Conservation (phyloP, 92 coral and sea anemone genomes). For the Umimayanthus chanpuru region DNA sequence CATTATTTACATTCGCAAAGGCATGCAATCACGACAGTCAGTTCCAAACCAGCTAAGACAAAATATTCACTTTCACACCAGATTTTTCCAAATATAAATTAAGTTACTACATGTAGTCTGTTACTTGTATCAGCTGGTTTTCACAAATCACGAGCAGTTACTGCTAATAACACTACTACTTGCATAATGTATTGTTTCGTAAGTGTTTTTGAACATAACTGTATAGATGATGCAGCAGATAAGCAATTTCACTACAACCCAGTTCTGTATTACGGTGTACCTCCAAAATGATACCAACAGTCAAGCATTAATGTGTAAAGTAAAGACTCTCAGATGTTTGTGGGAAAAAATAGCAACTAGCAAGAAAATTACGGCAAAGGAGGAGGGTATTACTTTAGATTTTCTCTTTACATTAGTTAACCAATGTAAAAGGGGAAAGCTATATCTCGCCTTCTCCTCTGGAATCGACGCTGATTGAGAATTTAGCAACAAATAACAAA, state of each 20-base stretch:
- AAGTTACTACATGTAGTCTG: background rate
- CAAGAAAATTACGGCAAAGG: too few species aligned
- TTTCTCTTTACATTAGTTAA: too few species aligned
- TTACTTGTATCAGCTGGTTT: background rate
- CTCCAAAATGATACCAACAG: background rate
- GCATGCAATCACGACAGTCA: background rate
- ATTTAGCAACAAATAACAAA: too few species aligned
- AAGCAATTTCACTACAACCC: background rate
- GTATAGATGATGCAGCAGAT: slow-evolving; percentile 1
- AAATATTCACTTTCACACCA: background rate
- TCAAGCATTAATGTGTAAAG: background rate
- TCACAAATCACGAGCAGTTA: background rate
- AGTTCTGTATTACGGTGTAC: background rate
- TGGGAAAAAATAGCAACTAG: too few species aligned
- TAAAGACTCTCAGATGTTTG: too few species aligned
- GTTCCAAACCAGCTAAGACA: slow-evolving; percentile 9
- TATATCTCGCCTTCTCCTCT: too few species aligned
- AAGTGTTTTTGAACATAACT: background rate
- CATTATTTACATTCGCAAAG: slow-evolving; percentile 6
- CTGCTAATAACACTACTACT: background rate
- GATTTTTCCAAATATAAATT: background rate
- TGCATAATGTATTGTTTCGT: background rate
- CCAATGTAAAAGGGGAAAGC: too few species aligned
- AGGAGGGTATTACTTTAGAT: too few species aligned
- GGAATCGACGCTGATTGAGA: too few species aligned